A percentile compares a stretch with the other conserved stretches of the same genome.
Conservation (phyloP, 2,888 invertebrate species). For the Philereme transversata region DNA sequence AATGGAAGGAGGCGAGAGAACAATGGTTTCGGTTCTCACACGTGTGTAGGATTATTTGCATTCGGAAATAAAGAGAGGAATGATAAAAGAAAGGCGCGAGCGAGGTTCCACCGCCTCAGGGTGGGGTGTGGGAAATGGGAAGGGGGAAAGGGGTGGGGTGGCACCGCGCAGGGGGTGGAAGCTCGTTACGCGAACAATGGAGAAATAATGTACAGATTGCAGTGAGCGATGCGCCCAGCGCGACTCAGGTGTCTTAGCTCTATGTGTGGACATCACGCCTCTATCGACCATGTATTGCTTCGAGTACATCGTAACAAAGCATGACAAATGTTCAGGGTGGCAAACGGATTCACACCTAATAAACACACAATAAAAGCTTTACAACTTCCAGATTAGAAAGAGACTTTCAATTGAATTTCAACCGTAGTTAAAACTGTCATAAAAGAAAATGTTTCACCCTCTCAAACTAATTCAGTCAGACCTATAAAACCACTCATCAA, state of each 20-base stretch:
- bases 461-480: slow-evolving; percentile 41
- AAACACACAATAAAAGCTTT: slow-evolving; percentile 26
- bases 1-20: slow-evolving; percentile 78
- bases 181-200: slow-evolving; percentile 85
- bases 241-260: slow-evolving; percentile 80
- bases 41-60: slow-evolving; percentile 85
- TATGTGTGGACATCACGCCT: slow-evolving; percentile 72
- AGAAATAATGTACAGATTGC: slow-evolving; percentile 85
- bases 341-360: slow-evolving; percentile 14
- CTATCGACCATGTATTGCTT: slow-evolving; percentile 33
- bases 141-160: slow-evolving; percentile 54
- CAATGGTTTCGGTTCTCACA: slow-evolving; percentile 85
- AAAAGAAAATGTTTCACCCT: slow-evolving; percentile 35
- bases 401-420: slow-evolving; percentile 25
- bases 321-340: slow-evolving; percentile 21
- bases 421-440: slow-evolving; percentile 22
- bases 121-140: slow-evolving; percentile 80
- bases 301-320: slow-evolving; percentile 23
- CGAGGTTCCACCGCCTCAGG: slow-evolving; percentile 80
- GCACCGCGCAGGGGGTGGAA: slow-evolving; percentile 61
- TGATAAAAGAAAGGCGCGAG: slow-evolving; percentile 85
- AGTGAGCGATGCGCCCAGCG: slow-evolving; percentile 83
- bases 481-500: slow-evolving; percentile 49
- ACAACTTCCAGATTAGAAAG: slow-evolving; percentile 20
- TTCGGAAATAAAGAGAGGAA: slow-evolving; percentile 85